phyloP scores from a whole-genome alignment of 2,797 vertebrate species.

The Crenichthys baileyi region DNA sequence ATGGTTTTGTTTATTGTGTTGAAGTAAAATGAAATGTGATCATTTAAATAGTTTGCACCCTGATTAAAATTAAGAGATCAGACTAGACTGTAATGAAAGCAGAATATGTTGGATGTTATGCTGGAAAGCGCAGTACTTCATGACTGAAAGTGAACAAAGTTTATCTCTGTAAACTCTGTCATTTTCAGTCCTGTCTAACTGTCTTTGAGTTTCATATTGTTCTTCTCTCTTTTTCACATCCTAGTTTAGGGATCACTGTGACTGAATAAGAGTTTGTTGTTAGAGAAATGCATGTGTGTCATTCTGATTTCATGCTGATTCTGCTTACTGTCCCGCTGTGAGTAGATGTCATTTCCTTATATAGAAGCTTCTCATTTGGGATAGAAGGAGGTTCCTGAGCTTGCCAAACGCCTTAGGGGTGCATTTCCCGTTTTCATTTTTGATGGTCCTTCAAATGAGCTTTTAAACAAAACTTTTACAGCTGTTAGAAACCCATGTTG shows the following conservation, averaged over 20 bases:
- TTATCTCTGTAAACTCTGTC: not conserved
- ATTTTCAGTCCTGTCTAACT: not conserved
- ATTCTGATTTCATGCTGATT: constrained; percentile 42
- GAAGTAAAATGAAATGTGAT: not conserved
- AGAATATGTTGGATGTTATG: constrained; percentile 1
- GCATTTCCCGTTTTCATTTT: constrained; percentile 17
- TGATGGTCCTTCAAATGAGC: constrained; percentile 34
- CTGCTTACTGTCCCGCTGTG: constrained; percentile 51
- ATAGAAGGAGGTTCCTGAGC: constrained; percentile 35
- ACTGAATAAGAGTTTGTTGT: constrained; percentile 27
- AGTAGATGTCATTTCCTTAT: constrained; percentile 42
- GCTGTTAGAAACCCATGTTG: not conserved
- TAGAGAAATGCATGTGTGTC: constrained; percentile 36
- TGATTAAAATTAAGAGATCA: constrained; percentile 14
- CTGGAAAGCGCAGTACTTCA: not conserved
- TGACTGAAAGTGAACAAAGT: not conserved
- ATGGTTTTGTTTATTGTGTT: constrained; percentile 13
- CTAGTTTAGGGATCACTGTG: constrained; percentile 17
- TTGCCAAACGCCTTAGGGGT: constrained; percentile 31
- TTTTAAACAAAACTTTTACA: constrained; percentile 24
- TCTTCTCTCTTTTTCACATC: not conserved
- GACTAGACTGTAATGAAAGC: constrained; percentile 3
- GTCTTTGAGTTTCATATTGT: constrained; percentile 6
- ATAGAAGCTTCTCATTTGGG: constrained; percentile 48
- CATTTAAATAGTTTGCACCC: constrained; percentile 13